Conservation (phyloP, 1,140 invertebrate species). For the Drosophila aff. region DNA sequence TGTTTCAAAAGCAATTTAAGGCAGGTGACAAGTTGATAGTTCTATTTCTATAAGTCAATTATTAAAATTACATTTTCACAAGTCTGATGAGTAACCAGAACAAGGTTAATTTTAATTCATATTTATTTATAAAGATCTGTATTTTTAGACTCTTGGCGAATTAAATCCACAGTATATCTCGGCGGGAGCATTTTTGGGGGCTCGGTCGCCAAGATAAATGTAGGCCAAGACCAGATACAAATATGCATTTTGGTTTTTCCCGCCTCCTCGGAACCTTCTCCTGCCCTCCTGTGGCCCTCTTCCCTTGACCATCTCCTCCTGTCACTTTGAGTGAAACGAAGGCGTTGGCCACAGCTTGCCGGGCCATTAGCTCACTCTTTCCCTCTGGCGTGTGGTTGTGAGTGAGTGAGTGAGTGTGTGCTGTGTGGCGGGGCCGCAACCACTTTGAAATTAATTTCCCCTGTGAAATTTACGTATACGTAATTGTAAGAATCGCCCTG, state of each 20-base stretch:
- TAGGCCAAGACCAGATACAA: conserved; percentile 60
- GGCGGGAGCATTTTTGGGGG: conserved; percentile 17
- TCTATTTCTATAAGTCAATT: neutral
- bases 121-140: neutral
- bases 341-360: conserved; percentile 57
- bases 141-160: neutral
- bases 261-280: neutral
- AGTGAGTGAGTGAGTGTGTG: conserved; percentile 1
- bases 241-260: conserved; percentile 46
- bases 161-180: conserved; percentile 17
- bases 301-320: conserved; percentile 27
- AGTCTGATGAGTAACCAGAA: neutral
- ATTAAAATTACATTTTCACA: neutral
- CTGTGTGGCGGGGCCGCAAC: conserved; percentile 19
- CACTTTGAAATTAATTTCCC: conserved; percentile 66
- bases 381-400: neutral
- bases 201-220: conserved; percentile 50
- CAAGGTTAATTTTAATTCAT: conserved; percentile 5
- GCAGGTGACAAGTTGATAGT: neutral
- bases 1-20: neutral
- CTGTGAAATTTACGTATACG: conserved; percentile 53
- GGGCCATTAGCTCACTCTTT: conserved; percentile 48
- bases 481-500: conserved; percentile 22
- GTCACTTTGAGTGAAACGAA: conserved; percentile 57
- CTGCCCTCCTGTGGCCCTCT: neutral